Evolutionary conservation across 2,888 invertebrate species (phyloP).

Genomic region (Heliconius charithonia): DNA sequence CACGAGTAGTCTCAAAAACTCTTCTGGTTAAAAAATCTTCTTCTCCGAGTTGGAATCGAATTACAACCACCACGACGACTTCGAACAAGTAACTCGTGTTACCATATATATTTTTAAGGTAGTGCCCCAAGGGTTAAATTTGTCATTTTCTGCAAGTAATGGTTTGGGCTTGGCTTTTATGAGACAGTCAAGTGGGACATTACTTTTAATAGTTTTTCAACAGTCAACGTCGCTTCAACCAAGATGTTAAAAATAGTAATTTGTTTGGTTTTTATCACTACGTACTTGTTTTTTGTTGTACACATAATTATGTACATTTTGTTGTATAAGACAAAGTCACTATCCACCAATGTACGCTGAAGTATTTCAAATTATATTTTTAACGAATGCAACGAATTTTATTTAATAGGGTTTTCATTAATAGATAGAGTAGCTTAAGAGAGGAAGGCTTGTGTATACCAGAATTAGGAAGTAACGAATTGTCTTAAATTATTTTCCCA

Average conservation of each 20-base stretch:
- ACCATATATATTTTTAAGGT: not conserved
- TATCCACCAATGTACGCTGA: no score
- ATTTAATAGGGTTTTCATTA: no score
- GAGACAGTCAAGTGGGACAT: not conserved
- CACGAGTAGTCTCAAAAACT: no score
- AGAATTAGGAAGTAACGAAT: no score
- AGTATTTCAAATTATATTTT: no score
- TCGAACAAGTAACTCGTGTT: not conserved
- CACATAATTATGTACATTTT: no score
- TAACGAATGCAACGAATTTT: no score
- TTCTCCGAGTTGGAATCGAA: not conserved
- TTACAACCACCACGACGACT: not conserved
- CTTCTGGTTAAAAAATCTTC: no score
- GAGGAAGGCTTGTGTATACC: no score
- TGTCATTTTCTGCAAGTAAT: constrained; percentile 3
- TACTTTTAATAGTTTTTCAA: not conserved
- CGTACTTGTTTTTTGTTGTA: not conserved
- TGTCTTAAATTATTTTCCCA: no score
- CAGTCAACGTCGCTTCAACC: not conserved
- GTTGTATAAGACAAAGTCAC: no score
- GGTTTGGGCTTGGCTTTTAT: not conserved
- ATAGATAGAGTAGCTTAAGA: no score
- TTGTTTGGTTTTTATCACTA: not conserved
- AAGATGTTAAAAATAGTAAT: not conserved
- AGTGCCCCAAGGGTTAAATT: not conserved